Conservation (phyloP, 2,797 vertebrate species). For the Notoglanidium macrostoma region DNA sequence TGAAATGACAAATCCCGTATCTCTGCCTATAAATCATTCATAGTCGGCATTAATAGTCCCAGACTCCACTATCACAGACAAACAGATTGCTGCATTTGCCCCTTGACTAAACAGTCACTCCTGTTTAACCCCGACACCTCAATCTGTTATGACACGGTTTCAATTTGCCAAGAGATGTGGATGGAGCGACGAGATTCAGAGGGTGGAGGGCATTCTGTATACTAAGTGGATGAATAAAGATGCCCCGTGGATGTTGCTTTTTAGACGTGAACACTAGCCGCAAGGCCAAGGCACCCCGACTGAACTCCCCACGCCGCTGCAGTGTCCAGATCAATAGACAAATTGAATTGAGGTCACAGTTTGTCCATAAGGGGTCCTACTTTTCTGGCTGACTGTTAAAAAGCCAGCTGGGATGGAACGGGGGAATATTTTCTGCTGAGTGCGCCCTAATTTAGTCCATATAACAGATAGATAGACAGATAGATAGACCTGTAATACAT, state of each 20-base stretch:
- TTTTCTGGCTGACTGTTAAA: constrained; percentile 65
- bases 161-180: constrained; percentile 67
- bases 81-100: constrained; percentile 62
- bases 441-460: constrained; percentile 6
- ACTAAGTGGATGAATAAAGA: constrained; percentile 52
- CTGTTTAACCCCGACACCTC: constrained; percentile 66
- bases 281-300: constrained; percentile 65
- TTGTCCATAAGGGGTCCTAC: constrained; percentile 71
- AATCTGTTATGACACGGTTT: constrained; percentile 74
- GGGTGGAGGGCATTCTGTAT: constrained; percentile 57
- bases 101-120: constrained; percentile 66
- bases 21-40: constrained; percentile 70
- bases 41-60: constrained; percentile 70
- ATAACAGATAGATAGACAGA: constrained; percentile 1
- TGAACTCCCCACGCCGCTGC: constrained; percentile 38
- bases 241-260: constrained; percentile 39
- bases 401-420: constrained; percentile 56
- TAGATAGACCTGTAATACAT: not conserved
- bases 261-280: constrained; percentile 63
- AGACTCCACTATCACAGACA: constrained; percentile 62
- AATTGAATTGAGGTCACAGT: constrained; percentile 80
- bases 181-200: constrained; percentile 57
- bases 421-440: not conserved
- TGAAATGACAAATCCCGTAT: constrained; percentile 70
- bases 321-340: constrained; percentile 74